These are phyloP conservation scores for Rhodeus uyekii DNA, from an alignment of 2,797 vertebrate genomes.

Conservation along the genomic window DNA sequence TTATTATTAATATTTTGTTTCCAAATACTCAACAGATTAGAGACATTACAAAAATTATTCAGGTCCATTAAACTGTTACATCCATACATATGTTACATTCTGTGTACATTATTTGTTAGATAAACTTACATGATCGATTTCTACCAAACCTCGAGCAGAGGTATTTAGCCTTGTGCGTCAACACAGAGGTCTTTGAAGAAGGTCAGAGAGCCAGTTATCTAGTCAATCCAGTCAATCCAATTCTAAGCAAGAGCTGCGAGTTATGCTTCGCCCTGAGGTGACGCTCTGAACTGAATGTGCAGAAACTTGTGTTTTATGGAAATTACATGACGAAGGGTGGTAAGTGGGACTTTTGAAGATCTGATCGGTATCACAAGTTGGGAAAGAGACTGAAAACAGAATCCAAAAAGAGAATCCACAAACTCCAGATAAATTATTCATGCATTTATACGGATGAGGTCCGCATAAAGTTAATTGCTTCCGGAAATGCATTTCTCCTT, in stretches of 20 bases:
- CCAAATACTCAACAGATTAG: background rate
- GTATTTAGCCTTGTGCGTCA: background rate
- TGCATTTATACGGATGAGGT: conserved; percentile 32
- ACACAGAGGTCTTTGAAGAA: conserved; percentile 15
- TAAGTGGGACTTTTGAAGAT: conserved; percentile 13
- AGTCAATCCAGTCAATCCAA: conserved; percentile 2
- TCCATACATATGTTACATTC: background rate
- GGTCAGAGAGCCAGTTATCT: background rate
- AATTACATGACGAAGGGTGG: conserved; percentile 20
- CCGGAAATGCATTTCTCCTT: conserved; percentile 39
- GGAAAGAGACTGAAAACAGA: background rate
- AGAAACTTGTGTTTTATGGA: conserved; percentile 46
- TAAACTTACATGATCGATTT: background rate
- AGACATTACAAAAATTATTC: background rate
- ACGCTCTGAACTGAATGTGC: conserved; percentile 25
- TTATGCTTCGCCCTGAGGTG: conserved; percentile 35
- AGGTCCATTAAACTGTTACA: background rate
- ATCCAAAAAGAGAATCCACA: conserved; percentile 29
- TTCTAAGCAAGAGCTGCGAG: conserved; percentile 33
- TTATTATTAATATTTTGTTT: background rate
- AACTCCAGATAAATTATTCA: conserved; percentile 31
- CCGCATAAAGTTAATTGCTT: conserved; percentile 48
- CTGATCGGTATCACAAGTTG: background rate
- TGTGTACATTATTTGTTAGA: background rate
- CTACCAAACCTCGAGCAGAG: background rate